A percentile compares a stretch with the other conserved stretches of the same genome.
These are phyloP conservation scores for Pararge aegeria DNA, from an alignment of 1,140 invertebrate genomes.

Conservation along the genomic window DNA sequence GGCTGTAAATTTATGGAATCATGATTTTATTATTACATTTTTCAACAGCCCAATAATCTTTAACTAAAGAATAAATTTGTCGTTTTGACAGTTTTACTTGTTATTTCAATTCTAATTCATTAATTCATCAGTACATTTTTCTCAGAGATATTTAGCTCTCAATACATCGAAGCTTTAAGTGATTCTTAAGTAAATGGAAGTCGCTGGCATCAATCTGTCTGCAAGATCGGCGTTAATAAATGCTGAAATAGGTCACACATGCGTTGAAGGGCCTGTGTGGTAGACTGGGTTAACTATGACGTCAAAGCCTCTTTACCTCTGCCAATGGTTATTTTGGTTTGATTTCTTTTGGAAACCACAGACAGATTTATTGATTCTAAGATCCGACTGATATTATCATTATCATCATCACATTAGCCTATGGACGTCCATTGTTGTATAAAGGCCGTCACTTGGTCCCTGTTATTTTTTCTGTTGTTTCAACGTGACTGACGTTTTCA, in stretches of 20 bases:
- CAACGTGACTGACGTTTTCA: too few relatives aligned
- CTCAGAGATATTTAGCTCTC: constrained; percentile 1
- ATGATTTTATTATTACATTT: too few relatives aligned
- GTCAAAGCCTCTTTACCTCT: constrained; percentile 49
- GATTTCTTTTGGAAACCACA: constrained; percentile 5
- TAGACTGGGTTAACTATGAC: constrained; percentile 50
- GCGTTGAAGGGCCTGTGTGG: constrained; percentile 49
- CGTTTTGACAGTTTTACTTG: too few relatives aligned
- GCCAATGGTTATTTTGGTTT: constrained; percentile 42
- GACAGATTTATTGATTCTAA: neutral
- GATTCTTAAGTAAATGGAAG: constrained; percentile 9
- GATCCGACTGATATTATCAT: neutral
- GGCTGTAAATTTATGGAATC: too few relatives aligned
- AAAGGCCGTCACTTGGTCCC: too few relatives aligned
- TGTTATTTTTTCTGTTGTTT: too few relatives aligned
- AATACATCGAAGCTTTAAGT: neutral
- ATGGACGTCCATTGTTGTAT: too few relatives aligned
- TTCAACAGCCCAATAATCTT: too few relatives aligned
- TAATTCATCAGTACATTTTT: too few relatives aligned
- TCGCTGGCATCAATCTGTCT: constrained; percentile 43
- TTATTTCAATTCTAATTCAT: too few relatives aligned
- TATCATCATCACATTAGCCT: too few relatives aligned
- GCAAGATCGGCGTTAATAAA: constrained; percentile 35
- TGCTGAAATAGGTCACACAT: constrained; percentile 53
- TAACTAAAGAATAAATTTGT: too few relatives aligned